Evolutionary conservation across 1,140 invertebrate species (phyloP).

Genomic region (Pachypeltis micranthus): DNA sequence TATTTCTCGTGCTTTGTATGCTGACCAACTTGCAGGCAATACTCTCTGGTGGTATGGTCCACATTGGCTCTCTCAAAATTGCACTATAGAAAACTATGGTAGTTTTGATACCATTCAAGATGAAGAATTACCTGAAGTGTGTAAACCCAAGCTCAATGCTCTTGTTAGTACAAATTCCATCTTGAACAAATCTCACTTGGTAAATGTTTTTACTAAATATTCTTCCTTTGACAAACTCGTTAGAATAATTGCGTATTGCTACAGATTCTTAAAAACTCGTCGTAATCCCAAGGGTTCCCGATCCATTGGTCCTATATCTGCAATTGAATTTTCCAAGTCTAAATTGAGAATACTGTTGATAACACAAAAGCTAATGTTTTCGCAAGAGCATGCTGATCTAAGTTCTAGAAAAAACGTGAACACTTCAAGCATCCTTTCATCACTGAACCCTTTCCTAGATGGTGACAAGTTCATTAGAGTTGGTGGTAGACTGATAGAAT

Average conservation of each 20-base stretch:
- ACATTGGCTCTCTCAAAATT: no score
- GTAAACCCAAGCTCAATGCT: no score
- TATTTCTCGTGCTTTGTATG: no score
- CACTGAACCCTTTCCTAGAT: constrained; percentile 12
- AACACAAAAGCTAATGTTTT: not conserved
- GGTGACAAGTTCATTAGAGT: constrained; percentile 16
- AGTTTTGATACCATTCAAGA: no score
- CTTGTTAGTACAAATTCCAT: no score
- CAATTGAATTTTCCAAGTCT: not conserved
- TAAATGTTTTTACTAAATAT: not conserved
- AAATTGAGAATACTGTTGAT: not conserved
- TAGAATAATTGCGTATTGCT: not conserved
- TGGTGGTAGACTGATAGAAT: constrained; percentile 11
- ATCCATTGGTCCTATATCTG: not conserved
- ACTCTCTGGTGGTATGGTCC: no score
- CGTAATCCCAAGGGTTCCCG: not conserved
- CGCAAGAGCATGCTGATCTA: not conserved
- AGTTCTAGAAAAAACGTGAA: not conserved
- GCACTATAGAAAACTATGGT: no score
- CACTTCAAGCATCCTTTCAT: not conserved
- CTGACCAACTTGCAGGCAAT: no score
- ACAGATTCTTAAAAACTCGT: not conserved
- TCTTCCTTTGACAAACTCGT: not conserved
- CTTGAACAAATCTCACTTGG: no score
- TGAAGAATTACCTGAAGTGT: no score